These are phyloP conservation scores for Sebastes diaconus DNA, from an alignment of 2,797 vertebrate species.

Conservation along the genomic window DNA sequence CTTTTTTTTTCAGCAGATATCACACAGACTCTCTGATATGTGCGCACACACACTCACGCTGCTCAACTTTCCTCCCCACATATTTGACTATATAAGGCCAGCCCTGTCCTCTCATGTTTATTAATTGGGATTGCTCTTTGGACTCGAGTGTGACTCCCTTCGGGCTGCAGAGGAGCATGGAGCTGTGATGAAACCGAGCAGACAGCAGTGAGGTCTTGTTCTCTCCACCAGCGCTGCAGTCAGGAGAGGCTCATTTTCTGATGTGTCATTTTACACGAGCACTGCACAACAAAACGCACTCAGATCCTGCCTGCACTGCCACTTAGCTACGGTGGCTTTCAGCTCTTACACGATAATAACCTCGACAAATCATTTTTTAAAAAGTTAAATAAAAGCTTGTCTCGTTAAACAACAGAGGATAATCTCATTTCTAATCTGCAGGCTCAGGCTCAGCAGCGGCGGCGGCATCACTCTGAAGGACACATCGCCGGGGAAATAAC, in stretches of 20 bases:
- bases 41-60: slow-evolving; percentile 17
- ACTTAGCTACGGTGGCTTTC: slow-evolving; percentile 1
- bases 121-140: slow-evolving; percentile 70
- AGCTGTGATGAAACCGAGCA: slow-evolving; percentile 59
- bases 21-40: slow-evolving; percentile 70
- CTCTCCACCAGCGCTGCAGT: slow-evolving; percentile 30
- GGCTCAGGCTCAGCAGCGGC: slow-evolving; percentile 8
- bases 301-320: neutral
- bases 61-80: slow-evolving; percentile 46
- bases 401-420: slow-evolving; percentile 43
- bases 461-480: slow-evolving; percentile 39
- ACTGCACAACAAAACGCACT: neutral
- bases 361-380: slow-evolving; percentile 11
- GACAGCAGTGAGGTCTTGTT: slow-evolving; percentile 40
- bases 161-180: slow-evolving; percentile 40
- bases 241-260: slow-evolving; percentile 41
- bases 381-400: slow-evolving; percentile 43
- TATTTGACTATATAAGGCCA: slow-evolving; percentile 56
- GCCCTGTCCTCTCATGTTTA: slow-evolving; percentile 73
- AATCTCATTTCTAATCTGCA: slow-evolving; percentile 50
- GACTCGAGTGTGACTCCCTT: slow-evolving; percentile 58
- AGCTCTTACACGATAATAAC: neutral
- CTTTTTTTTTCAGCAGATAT: slow-evolving; percentile 63
- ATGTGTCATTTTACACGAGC: slow-evolving; percentile 50
- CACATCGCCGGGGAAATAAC: slow-evolving; percentile 58